Percentiles rank a stretch among this genome's conserved stretches.
These are phyloP conservation scores for Molossus alvarezi DNA, from an alignment of 2,797 vertebrate genomes.

Conservation along the genomic window DNA sequence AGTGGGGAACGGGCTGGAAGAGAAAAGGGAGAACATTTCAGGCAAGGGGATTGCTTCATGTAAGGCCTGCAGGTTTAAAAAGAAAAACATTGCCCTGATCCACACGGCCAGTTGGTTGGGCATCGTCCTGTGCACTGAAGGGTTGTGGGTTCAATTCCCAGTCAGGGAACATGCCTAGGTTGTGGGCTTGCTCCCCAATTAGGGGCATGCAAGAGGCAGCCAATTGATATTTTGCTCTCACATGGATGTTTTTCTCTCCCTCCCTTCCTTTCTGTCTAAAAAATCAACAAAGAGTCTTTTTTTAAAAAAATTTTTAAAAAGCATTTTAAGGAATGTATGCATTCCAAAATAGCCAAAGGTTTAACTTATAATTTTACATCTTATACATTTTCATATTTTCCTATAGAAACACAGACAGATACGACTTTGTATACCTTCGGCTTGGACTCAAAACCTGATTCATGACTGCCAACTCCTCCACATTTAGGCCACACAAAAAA, in stretches of 20 bases:
- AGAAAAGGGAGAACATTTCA: background rate
- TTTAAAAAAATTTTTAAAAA: background rate
- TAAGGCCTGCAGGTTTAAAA: background rate
- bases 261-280: background rate
- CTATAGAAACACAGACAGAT: background rate
- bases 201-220: background rate
- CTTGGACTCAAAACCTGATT: background rate
- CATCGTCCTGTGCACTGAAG: background rate
- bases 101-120: background rate
- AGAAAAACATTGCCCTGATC: background rate
- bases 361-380: constrained; percentile 34
- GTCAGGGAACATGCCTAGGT: background rate
- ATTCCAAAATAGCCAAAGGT: background rate
- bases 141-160: background rate
- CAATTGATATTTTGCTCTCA: background rate
- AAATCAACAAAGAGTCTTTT: background rate
- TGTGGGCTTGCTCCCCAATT: background rate
- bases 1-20: background rate
- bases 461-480: background rate
- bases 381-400: constrained; percentile 15
- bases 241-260: background rate
- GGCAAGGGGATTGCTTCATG: background rate
- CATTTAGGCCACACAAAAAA: background rate
- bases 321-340: background rate
- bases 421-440: background rate